Evolutionary conservation across 2,113 vertebrate species (phyloP), one percentile per base, ranked within the genome.

Genomic region (Gobius niger): DNA sequence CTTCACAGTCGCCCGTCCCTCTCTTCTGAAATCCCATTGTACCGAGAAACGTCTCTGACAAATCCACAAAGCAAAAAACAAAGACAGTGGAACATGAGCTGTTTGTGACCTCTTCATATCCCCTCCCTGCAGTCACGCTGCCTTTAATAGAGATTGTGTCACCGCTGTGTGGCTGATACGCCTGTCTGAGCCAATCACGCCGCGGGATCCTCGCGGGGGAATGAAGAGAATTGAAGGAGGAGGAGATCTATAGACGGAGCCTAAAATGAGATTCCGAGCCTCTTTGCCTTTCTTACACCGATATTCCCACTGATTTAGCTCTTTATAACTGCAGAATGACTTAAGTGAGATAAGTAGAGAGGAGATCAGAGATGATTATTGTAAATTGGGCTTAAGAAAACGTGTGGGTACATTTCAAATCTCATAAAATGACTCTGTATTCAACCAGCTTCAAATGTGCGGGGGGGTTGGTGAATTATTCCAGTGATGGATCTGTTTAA

Each of bases 81-180:
- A 52, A 52, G 16, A 16, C 16, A 18, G 2, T 18, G 51, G 18
- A 16, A 52, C 51, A 10, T 19, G n/a, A 18, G n/a, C 51, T 18
- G n/a, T 6, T 7, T 18, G n/a, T 52, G 51, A 52, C 51, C 51
- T 18, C 51, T 72, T 50, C 0, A 47, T 44, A 44, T 65, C 70
- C 47, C n/a, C 7, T 54, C 51, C 52, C 52, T 10, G 10, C 40
- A 87, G 76, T 78, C 44, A 2, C 76, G 57, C 54, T 79, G 78
- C 80, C 78, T 82, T 76, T 83, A 82, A 86, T 87, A 78, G 86
- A 87, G 82, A 83, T 70, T 44, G 78, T 85, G 83, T 82, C 86
- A 83, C 80, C 78, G 67, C 16, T 18, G 51, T 8, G 61, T 50
- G 68, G 80, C 77, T 77, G 78, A 86, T 79, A 81, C 72, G 76